Evolutionary conservation across 2,797 vertebrate species (phyloP), one percentile per base, ranked within the genome.

Genomic region (Anguilla obscura): DNA sequence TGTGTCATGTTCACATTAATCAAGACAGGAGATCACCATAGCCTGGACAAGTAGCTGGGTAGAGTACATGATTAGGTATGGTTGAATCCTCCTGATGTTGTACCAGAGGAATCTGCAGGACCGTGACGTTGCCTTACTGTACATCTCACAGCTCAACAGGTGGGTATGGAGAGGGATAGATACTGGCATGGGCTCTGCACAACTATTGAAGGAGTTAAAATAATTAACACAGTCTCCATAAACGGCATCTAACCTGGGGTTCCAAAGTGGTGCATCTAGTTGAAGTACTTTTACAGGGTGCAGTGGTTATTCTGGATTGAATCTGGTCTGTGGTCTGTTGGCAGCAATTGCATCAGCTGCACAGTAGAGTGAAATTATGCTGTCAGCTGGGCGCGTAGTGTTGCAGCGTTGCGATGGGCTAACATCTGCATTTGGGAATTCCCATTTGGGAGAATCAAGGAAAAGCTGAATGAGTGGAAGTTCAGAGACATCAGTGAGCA

Each of bases 101-200:
- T 45, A 45, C 3, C 40, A 45, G 40, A 45, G 40, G 40, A 45
- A 45, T 45, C 40, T 45, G 60, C 60, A 66, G 60, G 60, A 66
- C 40, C 40, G 40, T 45, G 40, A 45, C 40, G 40, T 45, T 45
- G 40, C 40, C 40, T 45, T 45, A 45, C 40, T 45, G 40, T 45
- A n/a, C 60, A 66, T 24, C 60, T 66, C 60, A 85, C 85, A 4
- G 58, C 90, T 24, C 85, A 84, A 36, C 90, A 91, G 89, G 91
- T 90, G 76, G 8, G 85, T 40, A 10, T 27, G 84, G 30, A 36
- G 27, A 36, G 54, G 82, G 50, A 69, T 4, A 24, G 48, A 8
- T 14, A 24, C 45, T n/a, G 40, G 36, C 36, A 45, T 50, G 50
- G n/a, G 8, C n/a, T 33, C 27, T 71, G 9, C 69, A 30, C n/a